Evolutionary conservation across 2,888 invertebrate species (phyloP), one percentile per base, ranked within the genome.

Genomic region (Andricus quercusramuli): DNA sequence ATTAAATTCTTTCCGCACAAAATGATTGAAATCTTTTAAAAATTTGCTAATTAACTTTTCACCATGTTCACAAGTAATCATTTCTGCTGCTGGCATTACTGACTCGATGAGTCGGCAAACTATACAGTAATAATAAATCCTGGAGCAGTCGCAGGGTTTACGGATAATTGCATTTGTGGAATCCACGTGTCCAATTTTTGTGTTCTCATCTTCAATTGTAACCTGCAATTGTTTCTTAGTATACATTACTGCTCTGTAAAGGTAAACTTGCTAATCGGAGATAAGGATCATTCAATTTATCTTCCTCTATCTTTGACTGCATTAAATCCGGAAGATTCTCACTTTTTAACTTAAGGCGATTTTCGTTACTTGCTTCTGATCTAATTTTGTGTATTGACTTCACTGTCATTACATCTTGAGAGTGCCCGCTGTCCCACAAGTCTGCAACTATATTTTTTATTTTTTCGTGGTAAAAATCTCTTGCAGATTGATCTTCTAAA

Each of bases 401-500:
- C 15, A 68, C 22, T 44, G 1, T 44, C 22, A 68, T 41, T 0
- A 44, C 4, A 68, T 22, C 9, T 68, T 68, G 67, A 9, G 67
- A 15, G 20, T 44, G 44, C 1, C 25, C 67, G 4, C 41, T 44
- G 11, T 68, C 13, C 67, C 67, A 68, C 67, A 68, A 9, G 3
- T 68, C 25, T 5, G 15, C 3, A 22, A 44, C 25, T 4, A 37
- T 13, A 2, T 68, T 44, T 22, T 15, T n/a, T 2, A 44, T 68
- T 29, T 6, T 8, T n/a, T 44, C 67, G 15, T 11, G 44, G 15
- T 44, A 22, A 22, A 68, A 44, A 37, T 44, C 41, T 44, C 67
- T 37, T 20, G 41, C 67, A n/a, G 37, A n/a, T n/a, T n/a, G 67
- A n/a, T 80, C 37, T 22, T 80, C 51, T 25, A 80, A 47, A 11